Conservation (phyloP, 2,797 vertebrate species). For the Pygocentrus nattereri region DNA sequence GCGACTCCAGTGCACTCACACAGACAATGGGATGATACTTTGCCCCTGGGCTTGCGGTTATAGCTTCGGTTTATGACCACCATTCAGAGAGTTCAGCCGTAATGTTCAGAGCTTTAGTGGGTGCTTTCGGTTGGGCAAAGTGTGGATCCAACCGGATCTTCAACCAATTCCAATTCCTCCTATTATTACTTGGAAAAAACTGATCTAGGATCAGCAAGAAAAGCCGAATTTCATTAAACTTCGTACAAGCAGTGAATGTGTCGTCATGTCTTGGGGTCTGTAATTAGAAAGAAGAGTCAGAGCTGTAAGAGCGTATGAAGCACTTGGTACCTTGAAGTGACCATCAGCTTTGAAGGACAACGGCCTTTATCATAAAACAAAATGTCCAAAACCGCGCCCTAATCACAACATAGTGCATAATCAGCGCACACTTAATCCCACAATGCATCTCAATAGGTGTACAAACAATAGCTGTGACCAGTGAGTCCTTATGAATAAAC, state of each 20-base stretch:
- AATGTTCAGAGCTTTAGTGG: constrained; percentile 8
- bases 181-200: background rate
- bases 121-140: too few relatives aligned
- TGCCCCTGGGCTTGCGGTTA: constrained; percentile 43
- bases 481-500: too few relatives aligned
- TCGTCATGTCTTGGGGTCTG: constrained; percentile 40
- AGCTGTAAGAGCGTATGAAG: background rate
- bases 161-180: background rate
- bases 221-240: too few relatives aligned
- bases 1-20: constrained; percentile 45
- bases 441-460: too few relatives aligned
- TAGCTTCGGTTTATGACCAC: constrained; percentile 33
- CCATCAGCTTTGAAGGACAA: too few relatives aligned
- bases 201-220: background rate
- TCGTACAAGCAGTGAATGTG: too few relatives aligned
- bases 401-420: too few relatives aligned
- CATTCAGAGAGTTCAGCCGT: constrained; percentile 20
- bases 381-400: too few relatives aligned
- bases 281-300: constrained; percentile 45
- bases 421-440: too few relatives aligned
- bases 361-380: too few relatives aligned
- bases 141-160: background rate
- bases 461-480: too few relatives aligned
- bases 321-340: too few relatives aligned
- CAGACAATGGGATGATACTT: constrained; percentile 43